phyloP scores from a whole-genome alignment of 2,888 invertebrate genomes.

The Sinodicranocentrus sp. region DNA sequence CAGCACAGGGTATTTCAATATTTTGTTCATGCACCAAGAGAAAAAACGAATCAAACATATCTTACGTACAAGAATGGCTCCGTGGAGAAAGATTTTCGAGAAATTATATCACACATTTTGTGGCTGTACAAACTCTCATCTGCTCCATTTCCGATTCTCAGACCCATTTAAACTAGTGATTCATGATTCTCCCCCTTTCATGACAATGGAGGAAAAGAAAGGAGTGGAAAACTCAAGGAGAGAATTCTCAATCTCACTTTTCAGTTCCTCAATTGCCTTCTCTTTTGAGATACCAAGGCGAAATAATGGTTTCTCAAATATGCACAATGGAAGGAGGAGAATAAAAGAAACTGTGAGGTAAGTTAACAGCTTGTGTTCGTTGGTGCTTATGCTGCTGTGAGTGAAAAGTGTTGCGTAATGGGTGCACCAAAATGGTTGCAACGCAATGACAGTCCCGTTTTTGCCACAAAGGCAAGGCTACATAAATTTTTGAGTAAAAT shows the following conservation, averaged over 20 bases:
- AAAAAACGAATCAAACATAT: conserved; percentile 39
- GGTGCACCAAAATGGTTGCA: conserved; percentile 40
- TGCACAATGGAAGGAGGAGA: conserved; percentile 35
- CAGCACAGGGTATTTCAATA: conserved; percentile 35
- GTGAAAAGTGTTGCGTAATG: conserved; percentile 11
- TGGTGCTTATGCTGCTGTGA: neutral
- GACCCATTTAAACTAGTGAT: conserved; percentile 64
- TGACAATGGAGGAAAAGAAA: conserved; percentile 39
- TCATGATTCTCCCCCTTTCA: conserved; percentile 53
- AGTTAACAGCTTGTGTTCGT: neutral
- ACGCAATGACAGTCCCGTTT: conserved; percentile 46
- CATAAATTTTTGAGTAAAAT: conserved; percentile 50
- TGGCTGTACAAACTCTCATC: conserved; percentile 49
- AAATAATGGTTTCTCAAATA: conserved; percentile 58
- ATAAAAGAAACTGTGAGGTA: neutral
- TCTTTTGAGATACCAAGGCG: neutral
- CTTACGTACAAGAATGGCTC: conserved; percentile 29
- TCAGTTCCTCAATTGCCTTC: conserved; percentile 23
- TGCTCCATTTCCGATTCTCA: conserved; percentile 60
- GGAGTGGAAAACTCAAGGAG: conserved; percentile 29
- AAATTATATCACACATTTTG: conserved; percentile 59
- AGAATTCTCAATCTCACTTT: conserved; percentile 50
- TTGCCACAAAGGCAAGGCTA: conserved; percentile 10
- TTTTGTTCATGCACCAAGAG: conserved; percentile 18
- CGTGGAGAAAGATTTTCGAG: conserved; percentile 48